These are phyloP conservation scores for Ceraclea dissimilis DNA, from an alignment of 2,888 invertebrate species.

Conservation along the genomic window DNA sequence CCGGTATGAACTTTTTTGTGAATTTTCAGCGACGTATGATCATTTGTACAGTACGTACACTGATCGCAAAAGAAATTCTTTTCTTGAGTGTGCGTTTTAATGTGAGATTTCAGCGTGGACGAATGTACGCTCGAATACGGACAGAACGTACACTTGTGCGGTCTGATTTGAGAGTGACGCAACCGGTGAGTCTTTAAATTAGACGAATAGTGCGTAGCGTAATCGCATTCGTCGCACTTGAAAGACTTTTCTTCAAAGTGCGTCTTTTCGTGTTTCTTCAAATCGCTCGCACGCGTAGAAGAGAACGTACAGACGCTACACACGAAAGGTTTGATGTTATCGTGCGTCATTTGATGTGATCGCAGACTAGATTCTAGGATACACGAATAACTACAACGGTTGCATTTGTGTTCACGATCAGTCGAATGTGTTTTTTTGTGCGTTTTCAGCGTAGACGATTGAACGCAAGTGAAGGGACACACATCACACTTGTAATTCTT, in stretches of 20 bases:
- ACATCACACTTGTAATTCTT: background rate
- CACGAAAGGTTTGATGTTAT: background rate
- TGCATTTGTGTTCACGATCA: background rate
- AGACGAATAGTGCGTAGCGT: background rate
- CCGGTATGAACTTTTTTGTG: background rate
- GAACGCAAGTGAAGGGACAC: background rate
- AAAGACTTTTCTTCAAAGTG: background rate
- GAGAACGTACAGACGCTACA: background rate
- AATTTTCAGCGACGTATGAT: background rate
- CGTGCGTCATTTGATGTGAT: background rate
- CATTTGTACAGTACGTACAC: background rate
- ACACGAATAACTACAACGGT: background rate
- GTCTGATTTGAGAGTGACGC: background rate
- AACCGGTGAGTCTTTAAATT: background rate
- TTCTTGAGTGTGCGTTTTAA: background rate
- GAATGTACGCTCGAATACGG: background rate
- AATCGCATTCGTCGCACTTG: background rate
- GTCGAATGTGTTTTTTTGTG: background rate
- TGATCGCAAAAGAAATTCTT: constrained; percentile 1
- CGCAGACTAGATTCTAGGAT: background rate
- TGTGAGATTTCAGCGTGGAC: background rate
- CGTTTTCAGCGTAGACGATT: background rate
- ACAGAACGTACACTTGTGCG: background rate
- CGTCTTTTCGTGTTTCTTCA: background rate
- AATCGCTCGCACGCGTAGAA: background rate